Percentiles rank a stretch among this genome's conserved stretches.
Conservation (phyloP, 2,113 vertebrate species). For the Aegithalos caudatus region DNA sequence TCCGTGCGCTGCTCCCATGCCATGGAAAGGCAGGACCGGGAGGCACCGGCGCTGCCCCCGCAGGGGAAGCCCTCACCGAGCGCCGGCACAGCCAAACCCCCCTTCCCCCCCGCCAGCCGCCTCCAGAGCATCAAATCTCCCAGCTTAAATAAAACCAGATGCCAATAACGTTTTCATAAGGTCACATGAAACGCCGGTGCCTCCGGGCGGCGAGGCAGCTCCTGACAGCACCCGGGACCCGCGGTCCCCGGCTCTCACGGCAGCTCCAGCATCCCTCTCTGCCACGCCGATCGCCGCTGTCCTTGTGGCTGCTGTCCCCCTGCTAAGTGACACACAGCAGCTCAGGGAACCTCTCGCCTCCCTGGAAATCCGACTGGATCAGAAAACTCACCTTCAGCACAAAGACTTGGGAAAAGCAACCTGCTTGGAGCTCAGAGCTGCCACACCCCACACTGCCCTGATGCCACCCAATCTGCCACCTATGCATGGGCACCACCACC, state of each 20-base stretch:
- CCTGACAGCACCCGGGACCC: not conserved
- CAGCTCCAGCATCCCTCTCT: not conserved
- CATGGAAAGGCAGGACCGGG: not conserved
- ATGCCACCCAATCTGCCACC: not conserved
- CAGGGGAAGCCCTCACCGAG: not conserved
- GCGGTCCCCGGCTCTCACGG: fast-evolving
- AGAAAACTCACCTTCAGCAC: not conserved
- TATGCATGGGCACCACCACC: not conserved
- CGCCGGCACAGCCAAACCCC: not conserved
- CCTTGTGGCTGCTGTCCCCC: not conserved
- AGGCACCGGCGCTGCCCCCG: not conserved
- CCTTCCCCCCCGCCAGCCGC: not conserved
- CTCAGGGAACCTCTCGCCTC: not conserved
- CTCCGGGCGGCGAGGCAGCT: not conserved
- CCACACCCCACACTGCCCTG: fast-evolving
- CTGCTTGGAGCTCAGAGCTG: not conserved
- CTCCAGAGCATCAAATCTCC: not conserved
- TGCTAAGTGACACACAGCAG: not conserved
- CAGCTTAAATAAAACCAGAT: slow-evolving; percentile 53
- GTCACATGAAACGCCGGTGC: not conserved
- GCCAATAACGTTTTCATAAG: slow-evolving; percentile 31
- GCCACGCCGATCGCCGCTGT: not conserved
- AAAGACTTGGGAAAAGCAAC: not conserved
- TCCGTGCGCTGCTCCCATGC: not conserved
- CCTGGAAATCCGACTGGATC: not conserved